Evolutionary conservation across 2,888 invertebrate species (phyloP), one percentile per base, ranked within the genome.

Genomic region (Cetonia aurata): DNA sequence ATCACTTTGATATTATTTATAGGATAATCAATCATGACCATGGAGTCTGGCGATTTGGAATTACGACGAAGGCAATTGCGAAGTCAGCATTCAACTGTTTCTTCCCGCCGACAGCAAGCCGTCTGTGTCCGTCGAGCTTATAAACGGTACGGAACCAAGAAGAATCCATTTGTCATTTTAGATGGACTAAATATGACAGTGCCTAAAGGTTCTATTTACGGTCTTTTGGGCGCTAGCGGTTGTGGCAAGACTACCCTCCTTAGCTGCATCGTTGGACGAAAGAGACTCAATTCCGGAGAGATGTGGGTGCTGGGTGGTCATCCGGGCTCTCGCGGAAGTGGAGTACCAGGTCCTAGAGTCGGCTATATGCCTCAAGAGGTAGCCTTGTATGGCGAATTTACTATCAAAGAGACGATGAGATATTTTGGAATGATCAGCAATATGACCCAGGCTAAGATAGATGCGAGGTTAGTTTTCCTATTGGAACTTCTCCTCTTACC

Each of bases 121-220:
- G 93, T 96, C 0, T 94, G 94, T 78, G 94, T 96, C 1, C 87
- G 95, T 70, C 85, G 93, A 15, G 95, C 96, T 0, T 91, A 89
- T 82, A 96, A 96, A 85, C 90, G 89, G 82, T 96, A 96, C 81
- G 96, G 96, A 6, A 86, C 91, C 3, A 89, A 91, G 76, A 92
- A 89, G 77, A 93, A 90, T 80, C 93, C 93, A 0, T 92, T 93
- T 77, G 88, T 94, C 41, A 93, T 96, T 46, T 87, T 97, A 67
- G 94, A 95, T 81, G 93, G 94, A 25, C 88, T 97, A 67, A 95
- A 95, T 81, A 95, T 97, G 93, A 96, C 95, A 15, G 96, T 97
- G 52, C 93, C 95, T 19, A 95, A 95, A 82, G 96, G 96, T 65
- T 86, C 92, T 15, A 77, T 75, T 46, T 96, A 96, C 80, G 96